These are phyloP conservation scores for Capra hircus DNA, from an alignment of 2,113 vertebrate species.

Conservation along the genomic window DNA sequence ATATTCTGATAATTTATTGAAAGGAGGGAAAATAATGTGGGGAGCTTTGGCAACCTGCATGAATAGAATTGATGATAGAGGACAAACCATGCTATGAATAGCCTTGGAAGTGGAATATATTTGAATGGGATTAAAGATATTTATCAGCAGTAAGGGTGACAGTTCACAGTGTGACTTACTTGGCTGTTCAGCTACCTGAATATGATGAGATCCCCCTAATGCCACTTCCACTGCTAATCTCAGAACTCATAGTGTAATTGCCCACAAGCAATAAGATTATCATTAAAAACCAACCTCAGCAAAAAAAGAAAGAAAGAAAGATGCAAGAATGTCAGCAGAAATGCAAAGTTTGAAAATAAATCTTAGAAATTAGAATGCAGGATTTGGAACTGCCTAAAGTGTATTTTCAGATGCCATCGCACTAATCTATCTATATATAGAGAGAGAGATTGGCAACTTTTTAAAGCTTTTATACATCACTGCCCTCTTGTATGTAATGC, in stretches of 20 bases:
- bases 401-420: neutral
- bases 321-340: conserved; percentile 57
- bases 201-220: conserved; percentile 29
- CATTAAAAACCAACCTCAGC: conserved; percentile 40
- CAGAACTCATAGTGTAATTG: conserved; percentile 56
- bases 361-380: conserved; percentile 29
- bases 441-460: neutral
- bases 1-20: conserved; percentile 47
- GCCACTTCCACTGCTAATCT: conserved; percentile 51
- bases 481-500: neutral
- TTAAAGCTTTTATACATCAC: neutral
- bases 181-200: conserved; percentile 52
- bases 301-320: neutral
- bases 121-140: conserved; percentile 67
- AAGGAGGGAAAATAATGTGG: conserved; percentile 46
- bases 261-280: conserved; percentile 41
- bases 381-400: neutral
- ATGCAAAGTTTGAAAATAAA: conserved; percentile 57
- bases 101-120: conserved; percentile 53
- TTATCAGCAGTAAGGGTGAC: conserved; percentile 47
- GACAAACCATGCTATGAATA: conserved; percentile 59
- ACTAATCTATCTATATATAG: neutral
- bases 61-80: conserved; percentile 43
- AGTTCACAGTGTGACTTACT: conserved; percentile 43
- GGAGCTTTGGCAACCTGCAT: conserved; percentile 38